Conservation (phyloP, 2,113 vertebrate species). For the Scomber japonicus region DNA sequence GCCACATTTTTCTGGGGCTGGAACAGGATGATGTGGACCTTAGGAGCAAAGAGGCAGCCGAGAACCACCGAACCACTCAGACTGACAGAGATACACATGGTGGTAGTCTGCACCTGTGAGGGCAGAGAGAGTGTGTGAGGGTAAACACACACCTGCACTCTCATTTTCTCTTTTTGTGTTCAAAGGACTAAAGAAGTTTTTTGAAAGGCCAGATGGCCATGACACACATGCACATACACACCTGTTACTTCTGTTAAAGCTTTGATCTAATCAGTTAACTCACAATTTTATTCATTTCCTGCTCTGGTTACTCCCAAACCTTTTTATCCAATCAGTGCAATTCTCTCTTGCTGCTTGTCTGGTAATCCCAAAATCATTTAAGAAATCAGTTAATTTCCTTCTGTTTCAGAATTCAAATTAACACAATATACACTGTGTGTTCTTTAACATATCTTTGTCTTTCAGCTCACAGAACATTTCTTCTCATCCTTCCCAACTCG, state of each 20-base stretch:
- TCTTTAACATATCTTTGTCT: neutral
- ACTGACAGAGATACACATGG: conserved; percentile 98
- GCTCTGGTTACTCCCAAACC: conserved; percentile 1
- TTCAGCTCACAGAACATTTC: neutral
- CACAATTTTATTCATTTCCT: conserved; percentile 15
- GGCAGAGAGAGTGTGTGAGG: neutral
- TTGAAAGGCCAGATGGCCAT: conserved; percentile 41
- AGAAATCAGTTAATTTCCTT: neutral
- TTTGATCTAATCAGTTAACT: conserved; percentile 43
- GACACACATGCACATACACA: neutral
- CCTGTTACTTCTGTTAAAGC: conserved; percentile 16
- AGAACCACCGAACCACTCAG: conserved; percentile 97
- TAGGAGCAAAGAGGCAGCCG: conserved; percentile 95
- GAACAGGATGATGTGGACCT: conserved; percentile 98
- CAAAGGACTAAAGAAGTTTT: conserved; percentile 43
- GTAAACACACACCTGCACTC: conserved; percentile 5
- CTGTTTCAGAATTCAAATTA: neutral
- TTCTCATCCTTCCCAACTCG: neutral
- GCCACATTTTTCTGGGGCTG: conserved; percentile 98
- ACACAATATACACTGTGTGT: too few relatives aligned
- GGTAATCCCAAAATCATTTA: neutral
- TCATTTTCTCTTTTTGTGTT: conserved; percentile 31
- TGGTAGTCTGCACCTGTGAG: conserved; percentile 96
- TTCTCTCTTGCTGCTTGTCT: conserved; percentile 1
- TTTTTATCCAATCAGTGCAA: conserved; percentile 6